Evolutionary conservation across 2,113 vertebrate species (phyloP).

Genomic region (Entosphenus tridentatus): DNA sequence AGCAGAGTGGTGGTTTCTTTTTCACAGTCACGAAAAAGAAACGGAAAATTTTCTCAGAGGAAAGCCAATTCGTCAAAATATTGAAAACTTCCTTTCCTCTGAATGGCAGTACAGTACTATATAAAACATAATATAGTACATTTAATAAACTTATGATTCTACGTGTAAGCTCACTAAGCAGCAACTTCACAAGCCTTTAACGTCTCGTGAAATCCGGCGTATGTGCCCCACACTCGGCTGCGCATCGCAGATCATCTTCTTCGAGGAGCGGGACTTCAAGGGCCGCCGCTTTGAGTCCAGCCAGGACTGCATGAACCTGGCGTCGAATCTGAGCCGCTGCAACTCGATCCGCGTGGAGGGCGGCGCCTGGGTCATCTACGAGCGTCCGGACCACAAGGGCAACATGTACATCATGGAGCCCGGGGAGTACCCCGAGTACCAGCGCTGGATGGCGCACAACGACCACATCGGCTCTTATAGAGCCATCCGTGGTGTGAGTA

Average conservation of each 20-base stretch:
- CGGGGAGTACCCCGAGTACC: conserved; percentile 59
- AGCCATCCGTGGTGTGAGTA: conserved; percentile 28
- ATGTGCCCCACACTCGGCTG: too few species aligned
- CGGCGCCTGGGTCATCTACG: conserved; percentile 61
- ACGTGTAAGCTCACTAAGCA: too few species aligned
- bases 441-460: conserved; percentile 59
- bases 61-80: too few species aligned
- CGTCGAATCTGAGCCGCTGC: conserved; percentile 47
- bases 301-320: conserved; percentile 52
- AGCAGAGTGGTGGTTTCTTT: too few species aligned
- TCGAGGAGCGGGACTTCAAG: conserved; percentile 68
- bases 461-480: conserved; percentile 67
- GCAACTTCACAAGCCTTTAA: too few species aligned
- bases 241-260: conserved; percentile 46
- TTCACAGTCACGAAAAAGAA: too few species aligned
- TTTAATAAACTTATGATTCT: too few species aligned
- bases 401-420: conserved; percentile 52
- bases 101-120: too few species aligned
- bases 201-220: too few species aligned
- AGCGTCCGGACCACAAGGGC: conserved; percentile 50
- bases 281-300: conserved; percentile 57
- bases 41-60: too few species aligned
- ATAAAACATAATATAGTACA: too few species aligned
- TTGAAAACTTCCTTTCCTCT: too few species aligned
- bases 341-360: conserved; percentile 66